phyloP scores from a whole-genome alignment of 2,797 vertebrate genomes.

The Carduelis carduelis region DNA sequence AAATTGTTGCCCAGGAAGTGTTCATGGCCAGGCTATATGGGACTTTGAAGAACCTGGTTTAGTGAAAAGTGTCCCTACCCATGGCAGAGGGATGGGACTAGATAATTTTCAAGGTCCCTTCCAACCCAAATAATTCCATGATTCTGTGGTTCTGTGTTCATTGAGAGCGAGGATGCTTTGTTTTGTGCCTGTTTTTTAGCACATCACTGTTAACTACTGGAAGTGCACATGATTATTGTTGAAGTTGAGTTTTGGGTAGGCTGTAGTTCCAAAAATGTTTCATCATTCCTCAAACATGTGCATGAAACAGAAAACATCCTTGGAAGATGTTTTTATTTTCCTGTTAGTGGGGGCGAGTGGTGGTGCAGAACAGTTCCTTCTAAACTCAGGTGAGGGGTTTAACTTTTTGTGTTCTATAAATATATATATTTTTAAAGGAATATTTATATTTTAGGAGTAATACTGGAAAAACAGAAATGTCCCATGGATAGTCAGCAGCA shows the following conservation, averaged over 20 bases:
- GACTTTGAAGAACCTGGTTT: background rate
- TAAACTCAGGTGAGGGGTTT: background rate
- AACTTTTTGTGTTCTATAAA: background rate
- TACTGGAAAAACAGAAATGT: background rate
- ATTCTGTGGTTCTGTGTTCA: background rate
- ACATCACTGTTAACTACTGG: background rate
- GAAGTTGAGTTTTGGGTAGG: background rate
- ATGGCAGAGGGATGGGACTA: background rate
- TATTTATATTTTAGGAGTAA: background rate
- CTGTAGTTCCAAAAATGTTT: background rate
- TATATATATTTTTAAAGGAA: background rate
- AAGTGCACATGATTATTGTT: background rate
- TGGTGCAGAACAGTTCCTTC: fast-evolving
- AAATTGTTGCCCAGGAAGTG: background rate
- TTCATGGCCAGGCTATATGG: background rate
- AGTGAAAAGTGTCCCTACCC: background rate
- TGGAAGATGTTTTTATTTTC: background rate
- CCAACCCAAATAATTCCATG: background rate
- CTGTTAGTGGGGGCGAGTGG: background rate
- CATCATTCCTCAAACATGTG: background rate
- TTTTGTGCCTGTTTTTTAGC: background rate
- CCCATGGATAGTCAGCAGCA: background rate
- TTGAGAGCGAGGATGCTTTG: background rate
- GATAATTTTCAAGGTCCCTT: background rate
- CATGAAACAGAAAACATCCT: background rate